These are phyloP conservation scores for Ophion ellenae DNA, from an alignment of 2,888 invertebrate species.

Conservation along the genomic window DNA sequence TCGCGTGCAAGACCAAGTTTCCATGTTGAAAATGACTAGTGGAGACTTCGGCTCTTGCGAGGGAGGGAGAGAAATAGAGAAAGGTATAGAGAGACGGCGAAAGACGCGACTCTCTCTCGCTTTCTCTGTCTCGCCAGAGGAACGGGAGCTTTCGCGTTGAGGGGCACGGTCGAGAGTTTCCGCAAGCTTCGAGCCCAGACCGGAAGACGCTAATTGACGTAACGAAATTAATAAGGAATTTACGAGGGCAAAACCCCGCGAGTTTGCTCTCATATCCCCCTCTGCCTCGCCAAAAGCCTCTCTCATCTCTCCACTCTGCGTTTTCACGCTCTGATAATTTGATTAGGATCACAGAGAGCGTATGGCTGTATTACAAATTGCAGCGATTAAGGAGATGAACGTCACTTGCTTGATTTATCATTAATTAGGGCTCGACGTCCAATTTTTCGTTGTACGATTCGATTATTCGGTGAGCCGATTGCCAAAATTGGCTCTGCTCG, in stretches of 20 bases:
- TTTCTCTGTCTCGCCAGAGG: constrained; percentile 37
- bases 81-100: constrained; percentile 63
- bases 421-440: neutral
- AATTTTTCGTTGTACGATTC: too few relatives aligned
- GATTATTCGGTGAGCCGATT: too few relatives aligned
- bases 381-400: constrained; percentile 28
- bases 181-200: constrained; percentile 58
- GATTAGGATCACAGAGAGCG: constrained; percentile 58
- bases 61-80: constrained; percentile 58
- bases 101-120: neutral
- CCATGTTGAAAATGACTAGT: constrained; percentile 34
- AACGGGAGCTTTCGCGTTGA: constrained; percentile 54
- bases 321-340: constrained; percentile 59
- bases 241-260: constrained; percentile 60
- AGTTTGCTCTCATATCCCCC: constrained; percentile 36
- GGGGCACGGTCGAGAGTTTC: constrained; percentile 58
- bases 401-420: constrained; percentile 6
- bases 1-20: constrained; percentile 45
- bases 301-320: constrained; percentile 25
- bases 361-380: constrained; percentile 54
- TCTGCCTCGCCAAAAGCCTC: constrained; percentile 1
- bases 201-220: constrained; percentile 66
- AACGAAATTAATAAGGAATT: constrained; percentile 67
- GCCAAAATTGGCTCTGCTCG: too few relatives aligned
- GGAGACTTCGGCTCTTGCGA: constrained; percentile 9